These are phyloP conservation scores for Listronotus bonariensis DNA, from an alignment of 1,140 invertebrate genomes.

Conservation along the genomic window DNA sequence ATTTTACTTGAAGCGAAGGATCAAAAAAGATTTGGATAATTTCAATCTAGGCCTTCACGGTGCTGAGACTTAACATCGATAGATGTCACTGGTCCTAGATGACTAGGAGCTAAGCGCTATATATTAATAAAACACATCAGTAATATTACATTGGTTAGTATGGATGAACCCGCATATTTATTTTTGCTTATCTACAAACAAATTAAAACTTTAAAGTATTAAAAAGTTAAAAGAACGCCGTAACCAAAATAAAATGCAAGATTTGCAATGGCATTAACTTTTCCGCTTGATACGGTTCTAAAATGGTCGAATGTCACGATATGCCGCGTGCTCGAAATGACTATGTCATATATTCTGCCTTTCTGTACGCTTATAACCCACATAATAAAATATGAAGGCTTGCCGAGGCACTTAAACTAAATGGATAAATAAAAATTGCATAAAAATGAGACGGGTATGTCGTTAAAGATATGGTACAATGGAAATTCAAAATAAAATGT, in stretches of 20 bases:
- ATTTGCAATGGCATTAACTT: slow-evolving; percentile 32
- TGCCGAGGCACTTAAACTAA: slow-evolving; percentile 30
- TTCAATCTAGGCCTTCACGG: too few species aligned
- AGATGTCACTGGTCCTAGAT: too few species aligned
- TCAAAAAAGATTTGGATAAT: too few species aligned
- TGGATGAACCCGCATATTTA: too few species aligned
- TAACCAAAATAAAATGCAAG: slow-evolving; percentile 28
- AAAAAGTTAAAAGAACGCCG: slow-evolving; percentile 7
- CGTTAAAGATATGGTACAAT: slow-evolving; percentile 14
- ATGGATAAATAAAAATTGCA: slow-evolving; percentile 34
- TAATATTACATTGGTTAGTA: too few species aligned
- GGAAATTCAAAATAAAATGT: slow-evolving; percentile 26
- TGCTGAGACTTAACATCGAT: too few species aligned
- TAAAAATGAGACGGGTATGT: slow-evolving; percentile 30
- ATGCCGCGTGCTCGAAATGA: slow-evolving; percentile 30
- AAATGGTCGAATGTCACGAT: slow-evolving; percentile 34
- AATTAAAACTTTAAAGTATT: too few species aligned
- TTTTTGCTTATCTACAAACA: too few species aligned
- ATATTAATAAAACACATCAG: too few species aligned
- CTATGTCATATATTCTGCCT: slow-evolving; percentile 26
- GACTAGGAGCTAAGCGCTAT: too few species aligned
- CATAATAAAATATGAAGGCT: slow-evolving; percentile 33
- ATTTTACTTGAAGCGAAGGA: too few species aligned
- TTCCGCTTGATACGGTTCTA: slow-evolving; percentile 28
- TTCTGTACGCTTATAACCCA: slow-evolving; percentile 30